Evolutionary conservation across 2,888 invertebrate genomes (phyloP), one percentile per base, ranked within the genome.

Genomic region (Hydrotaea cyrtoneurina): DNA sequence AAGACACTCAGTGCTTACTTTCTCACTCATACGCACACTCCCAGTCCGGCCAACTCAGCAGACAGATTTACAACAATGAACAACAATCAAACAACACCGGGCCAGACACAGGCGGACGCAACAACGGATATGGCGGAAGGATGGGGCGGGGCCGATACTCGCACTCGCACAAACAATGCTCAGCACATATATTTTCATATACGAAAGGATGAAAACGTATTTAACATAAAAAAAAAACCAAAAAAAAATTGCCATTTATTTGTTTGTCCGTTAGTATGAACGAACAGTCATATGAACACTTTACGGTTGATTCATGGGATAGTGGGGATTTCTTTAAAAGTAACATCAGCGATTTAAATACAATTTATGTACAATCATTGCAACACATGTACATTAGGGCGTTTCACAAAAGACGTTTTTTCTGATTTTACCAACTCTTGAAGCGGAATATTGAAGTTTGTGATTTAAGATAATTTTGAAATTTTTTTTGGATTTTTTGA

Each of bases 61-160:
- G 50, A 50, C 50, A 59, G 13, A 59, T 59, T 59, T 59, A 59
- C 50, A 46, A 66, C 43, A 31, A 64, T 64, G 36, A n/a, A 64
- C 36, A 26, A 64, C 64, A 39, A 17, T 21, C 55, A 55, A 23
- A 55, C 55, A 23, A 55, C 55, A 21, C 50, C 7, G 23, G 39
- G 39, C 8, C 53, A 53, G 53, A 53, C 55, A 50, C 57, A 13
- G 57, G 11, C 13, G 53, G 21, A 21, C 11, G 21, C 7, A 55
- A 1, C 19, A 2, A 55, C 2, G 55, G 55, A 55, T 21, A 15
- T 1, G 50, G 50, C n/a, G 50, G 5, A 50, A 50, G 39, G 39
- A 39, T 39, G 13, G 39, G 39, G 39, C 39, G 2, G 39, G 39
- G 39, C 39, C 8, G 7, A 39, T 31, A 31, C 43, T 1, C 13